Evolutionary conservation across 2,113 vertebrate genomes (phyloP), one percentile per base, ranked within the genome.

Genomic region (Microcebus murinus): DNA sequence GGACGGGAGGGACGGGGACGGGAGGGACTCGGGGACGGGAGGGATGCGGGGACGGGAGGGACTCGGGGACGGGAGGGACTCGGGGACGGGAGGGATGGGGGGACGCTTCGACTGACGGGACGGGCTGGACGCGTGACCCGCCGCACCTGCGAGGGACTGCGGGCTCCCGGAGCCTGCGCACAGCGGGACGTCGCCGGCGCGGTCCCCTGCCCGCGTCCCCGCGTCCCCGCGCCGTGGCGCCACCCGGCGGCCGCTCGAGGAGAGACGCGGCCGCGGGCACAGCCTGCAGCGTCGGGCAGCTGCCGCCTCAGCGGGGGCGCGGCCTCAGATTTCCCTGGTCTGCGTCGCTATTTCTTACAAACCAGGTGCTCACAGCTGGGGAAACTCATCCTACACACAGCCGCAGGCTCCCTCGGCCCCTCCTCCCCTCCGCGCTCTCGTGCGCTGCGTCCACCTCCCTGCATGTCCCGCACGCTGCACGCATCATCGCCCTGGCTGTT

Each of bases 241-340:
- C 97, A 84, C 61, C 96, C 94, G 1, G 95, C 42, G 97, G 81
- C 39, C 5, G 0, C 10, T 45, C 0, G 0, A 17, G 63, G 42
- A 63, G 81, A 12, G 61, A 61, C 65, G 68, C 23, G 29, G 10
- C 4, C 12, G 3, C 18, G 25, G 84, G 13, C 39, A 7, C 11
- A 14, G 14, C 21, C 14, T 1, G 1, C 2, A 13, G 12, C 9
- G 0, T 52, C n/a, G 3, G 2, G 13, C 27, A 1, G 0, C 2
- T 6, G 5, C 9, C 11, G 7, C 50, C 27, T 31, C 12, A 15
- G 31, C 2, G 61, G 73, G 0, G 0, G 14, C 21, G 11, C 8
- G 4, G 31, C 18, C 48, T 45, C 25, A 5, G 29, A 27, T 81
- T 48, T 55, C 12, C 10, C 20, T 27, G 65, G 34, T 4, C 42